These are phyloP conservation scores for Macrocentrus cingulum DNA, from an alignment of 1,140 invertebrate species.

Conservation along the genomic window DNA sequence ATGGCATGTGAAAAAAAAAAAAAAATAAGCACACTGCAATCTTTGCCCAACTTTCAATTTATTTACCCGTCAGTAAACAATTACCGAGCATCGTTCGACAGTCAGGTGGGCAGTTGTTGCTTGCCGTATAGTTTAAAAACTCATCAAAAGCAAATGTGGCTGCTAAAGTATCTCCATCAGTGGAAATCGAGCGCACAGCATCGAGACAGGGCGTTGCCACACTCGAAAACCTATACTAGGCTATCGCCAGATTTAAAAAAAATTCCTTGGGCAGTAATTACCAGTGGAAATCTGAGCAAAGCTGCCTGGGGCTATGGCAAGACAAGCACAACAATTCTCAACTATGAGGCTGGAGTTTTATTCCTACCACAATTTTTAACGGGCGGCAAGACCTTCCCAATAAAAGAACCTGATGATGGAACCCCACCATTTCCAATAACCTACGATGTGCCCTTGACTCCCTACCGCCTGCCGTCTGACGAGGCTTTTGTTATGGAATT, in stretches of 20 bases:
- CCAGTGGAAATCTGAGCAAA: constrained; percentile 93
- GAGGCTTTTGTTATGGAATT: constrained; percentile 62
- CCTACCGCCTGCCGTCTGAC: constrained; percentile 67
- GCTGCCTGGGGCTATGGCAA: constrained; percentile 83
- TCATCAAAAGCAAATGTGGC: constrained; percentile 85
- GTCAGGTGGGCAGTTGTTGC: constrained; percentile 79
- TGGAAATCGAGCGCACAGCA: constrained; percentile 75
- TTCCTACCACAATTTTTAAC: constrained; percentile 81
- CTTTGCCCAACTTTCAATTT: constrained; percentile 57
- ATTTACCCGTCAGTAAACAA: constrained; percentile 78
- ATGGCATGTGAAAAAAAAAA: constrained; percentile 59
- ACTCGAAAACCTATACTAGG: constrained; percentile 89
- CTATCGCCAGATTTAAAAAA: constrained; percentile 67
- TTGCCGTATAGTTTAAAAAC: constrained; percentile 81
- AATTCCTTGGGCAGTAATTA: constrained; percentile 81
- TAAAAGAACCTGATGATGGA: constrained; percentile 49
- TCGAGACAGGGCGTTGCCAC: constrained; percentile 82
- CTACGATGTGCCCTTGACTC: constrained; percentile 75
- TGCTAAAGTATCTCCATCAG: constrained; percentile 75
- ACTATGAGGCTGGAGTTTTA: constrained; percentile 90
- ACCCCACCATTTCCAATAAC: constrained; percentile 69
- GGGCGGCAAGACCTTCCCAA: constrained; percentile 47
- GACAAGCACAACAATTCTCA: constrained; percentile 59
- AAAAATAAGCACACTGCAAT: constrained; percentile 46
- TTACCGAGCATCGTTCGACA: constrained; percentile 82